Conservation (phyloP, 2,113 vertebrate species). For the Nerophis ophidion region DNA sequence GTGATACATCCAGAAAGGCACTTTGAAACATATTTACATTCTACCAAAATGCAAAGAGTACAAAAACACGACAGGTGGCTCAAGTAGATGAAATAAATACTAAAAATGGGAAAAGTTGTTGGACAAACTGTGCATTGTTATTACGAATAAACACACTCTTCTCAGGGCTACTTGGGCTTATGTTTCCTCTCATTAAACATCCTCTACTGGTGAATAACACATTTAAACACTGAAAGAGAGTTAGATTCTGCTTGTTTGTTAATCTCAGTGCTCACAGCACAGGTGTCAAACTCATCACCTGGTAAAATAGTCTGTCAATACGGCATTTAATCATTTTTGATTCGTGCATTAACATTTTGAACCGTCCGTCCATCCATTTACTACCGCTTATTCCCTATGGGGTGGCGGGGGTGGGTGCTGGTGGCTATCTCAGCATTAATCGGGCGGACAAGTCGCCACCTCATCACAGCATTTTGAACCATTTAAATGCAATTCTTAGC, state of each 20-base stretch:
- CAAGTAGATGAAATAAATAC: constrained; percentile 56
- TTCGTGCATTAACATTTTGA: no score
- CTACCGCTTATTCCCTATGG: no score
- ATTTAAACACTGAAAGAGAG: constrained; percentile 9
- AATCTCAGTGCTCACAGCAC: constrained; percentile 24
- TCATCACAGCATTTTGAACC: no score
- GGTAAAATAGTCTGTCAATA: no score
- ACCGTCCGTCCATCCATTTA: no score
- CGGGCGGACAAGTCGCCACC: no score
- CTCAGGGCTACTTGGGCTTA: constrained; percentile 1
- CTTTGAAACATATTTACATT: constrained; percentile 34
- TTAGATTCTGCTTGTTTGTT: neutral
- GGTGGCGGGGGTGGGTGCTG: no score
- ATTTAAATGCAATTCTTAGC: no score
- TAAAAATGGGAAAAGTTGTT: constrained; percentile 25
- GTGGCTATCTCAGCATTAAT: no score
- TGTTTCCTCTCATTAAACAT: constrained; percentile 11
- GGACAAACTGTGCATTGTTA: constrained; percentile 17
- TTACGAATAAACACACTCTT: constrained; percentile 3
- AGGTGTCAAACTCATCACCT: no score
- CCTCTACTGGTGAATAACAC: constrained; percentile 11
- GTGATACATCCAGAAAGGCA: constrained; percentile 56
- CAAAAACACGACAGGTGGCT: constrained; percentile 40
- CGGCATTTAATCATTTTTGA: no score
- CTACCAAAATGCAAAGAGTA: constrained; percentile 45